Evolutionary conservation across 2,888 invertebrate species (phyloP).

Genomic region (Boloria euphrosyne): DNA sequence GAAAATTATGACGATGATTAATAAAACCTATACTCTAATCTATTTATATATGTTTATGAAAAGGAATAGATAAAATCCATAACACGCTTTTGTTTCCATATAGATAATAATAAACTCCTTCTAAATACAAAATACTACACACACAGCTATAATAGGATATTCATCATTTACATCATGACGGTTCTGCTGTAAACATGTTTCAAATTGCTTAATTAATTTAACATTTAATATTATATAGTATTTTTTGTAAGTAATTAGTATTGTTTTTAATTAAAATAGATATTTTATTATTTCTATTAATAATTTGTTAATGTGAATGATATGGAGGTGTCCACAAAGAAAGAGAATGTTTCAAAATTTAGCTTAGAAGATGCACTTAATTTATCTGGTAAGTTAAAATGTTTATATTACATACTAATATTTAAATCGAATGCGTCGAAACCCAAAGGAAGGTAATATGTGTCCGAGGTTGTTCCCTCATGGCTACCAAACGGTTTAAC

Average conservation of each 20-base stretch:
- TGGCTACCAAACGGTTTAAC: too few relatives aligned
- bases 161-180: constrained; percentile 5
- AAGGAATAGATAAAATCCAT: constrained; percentile 14
- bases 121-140: not conserved
- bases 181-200: not conserved
- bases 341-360: constrained; percentile 25
- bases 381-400: constrained; percentile 36
- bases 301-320: not conserved
- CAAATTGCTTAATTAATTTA: not conserved
- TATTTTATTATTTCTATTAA: not conserved
- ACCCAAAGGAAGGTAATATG: too few relatives aligned
- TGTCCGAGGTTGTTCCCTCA: too few relatives aligned
- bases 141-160: not conserved
- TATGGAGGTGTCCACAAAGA: not conserved
- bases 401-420: not conserved
- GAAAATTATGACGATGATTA: too few relatives aligned
- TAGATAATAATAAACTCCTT: not conserved
- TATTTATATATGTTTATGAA: not conserved
- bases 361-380: constrained; percentile 40
- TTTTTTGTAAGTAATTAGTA: not conserved
- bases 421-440: too few relatives aligned
- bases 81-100: constrained; percentile 5
- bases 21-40: not conserved
- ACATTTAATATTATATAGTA: not conserved
- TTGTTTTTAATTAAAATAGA: not conserved